Conservation (phyloP, 2,888 invertebrate genomes). For the Penaeus monodon region DNA sequence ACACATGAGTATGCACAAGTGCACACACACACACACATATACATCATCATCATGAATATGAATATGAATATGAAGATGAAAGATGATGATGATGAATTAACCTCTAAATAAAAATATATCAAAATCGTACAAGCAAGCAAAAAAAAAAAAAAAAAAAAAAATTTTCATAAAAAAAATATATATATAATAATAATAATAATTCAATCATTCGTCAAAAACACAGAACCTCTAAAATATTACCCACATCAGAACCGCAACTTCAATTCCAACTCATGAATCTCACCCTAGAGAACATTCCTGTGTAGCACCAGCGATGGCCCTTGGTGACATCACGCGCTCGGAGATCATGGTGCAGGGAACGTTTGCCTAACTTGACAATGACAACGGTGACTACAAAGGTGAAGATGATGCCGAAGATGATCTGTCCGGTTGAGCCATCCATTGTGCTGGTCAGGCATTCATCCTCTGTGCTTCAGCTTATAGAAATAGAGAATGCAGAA, state of each 20-base stretch:
- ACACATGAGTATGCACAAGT: too few species aligned
- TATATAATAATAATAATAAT: too few species aligned
- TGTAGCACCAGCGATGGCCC: conserved; percentile 63
- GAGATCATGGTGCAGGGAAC: conserved; percentile 41
- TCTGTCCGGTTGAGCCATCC: conserved; percentile 19
- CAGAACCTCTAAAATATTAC: background rate
- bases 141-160: too few species aligned
- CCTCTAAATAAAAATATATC: too few species aligned
- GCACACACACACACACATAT: too few species aligned
- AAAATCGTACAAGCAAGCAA: too few species aligned
- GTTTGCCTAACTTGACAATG: conserved; percentile 40
- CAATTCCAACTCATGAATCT: conserved; percentile 4
- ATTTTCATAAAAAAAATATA: too few species aligned
- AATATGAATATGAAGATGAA: background rate
- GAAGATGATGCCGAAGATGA: conserved; percentile 26
- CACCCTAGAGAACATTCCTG: conserved; percentile 43
- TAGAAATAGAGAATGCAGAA: background rate
- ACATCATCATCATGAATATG: too few species aligned
- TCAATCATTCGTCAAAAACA: too few species aligned
- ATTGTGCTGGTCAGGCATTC: background rate
- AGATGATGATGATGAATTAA: too few species aligned
- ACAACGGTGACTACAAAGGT: conserved; percentile 27
- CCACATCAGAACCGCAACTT: background rate
- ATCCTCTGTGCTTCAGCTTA: background rate
- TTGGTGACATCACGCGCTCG: conserved; percentile 52